Evolutionary conservation across 2,888 invertebrate species (phyloP).

Genomic region (Leptogaster cylindrica): DNA sequence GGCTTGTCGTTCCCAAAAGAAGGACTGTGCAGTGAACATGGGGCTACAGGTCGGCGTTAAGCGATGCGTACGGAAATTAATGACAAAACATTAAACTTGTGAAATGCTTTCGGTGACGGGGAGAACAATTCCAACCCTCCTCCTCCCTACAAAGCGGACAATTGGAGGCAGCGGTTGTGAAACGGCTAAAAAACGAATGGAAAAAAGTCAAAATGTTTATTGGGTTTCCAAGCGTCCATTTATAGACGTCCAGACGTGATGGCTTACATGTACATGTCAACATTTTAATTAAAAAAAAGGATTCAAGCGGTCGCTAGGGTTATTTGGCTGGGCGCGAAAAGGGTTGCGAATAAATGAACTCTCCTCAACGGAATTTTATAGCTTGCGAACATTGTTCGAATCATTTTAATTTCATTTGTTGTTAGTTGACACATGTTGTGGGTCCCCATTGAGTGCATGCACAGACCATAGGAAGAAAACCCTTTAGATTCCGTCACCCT

Average conservation of each 20-base stretch:
- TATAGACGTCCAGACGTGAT: slow-evolving; percentile 39
- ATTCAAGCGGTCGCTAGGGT: no score
- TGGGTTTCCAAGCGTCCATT: slow-evolving; percentile 44
- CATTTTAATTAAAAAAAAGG: slow-evolving; percentile 63
- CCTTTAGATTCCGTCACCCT: slow-evolving; percentile 5
- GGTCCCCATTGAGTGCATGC: slow-evolving; percentile 13
- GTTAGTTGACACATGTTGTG: slow-evolving; percentile 46
- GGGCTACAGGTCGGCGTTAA: slow-evolving; percentile 17
- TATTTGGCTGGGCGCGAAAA: slow-evolving; percentile 25
- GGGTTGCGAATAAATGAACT: slow-evolving; percentile 47
- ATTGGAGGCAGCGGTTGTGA: slow-evolving; percentile 14
- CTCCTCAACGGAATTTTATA: slow-evolving; percentile 35
- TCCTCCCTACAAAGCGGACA: slow-evolving; percentile 5
- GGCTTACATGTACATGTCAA: slow-evolving; percentile 60
- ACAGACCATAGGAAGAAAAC: slow-evolving; percentile 7
- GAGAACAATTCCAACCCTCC: slow-evolving; percentile 16
- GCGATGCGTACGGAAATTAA: slow-evolving; percentile 45
- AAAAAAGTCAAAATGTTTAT: slow-evolving; percentile 43
- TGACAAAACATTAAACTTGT: slow-evolving; percentile 47
- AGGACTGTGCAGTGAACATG: neutral
- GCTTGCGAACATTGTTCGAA: slow-evolving; percentile 46
- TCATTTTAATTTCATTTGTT: slow-evolving; percentile 47
- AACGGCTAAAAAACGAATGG: slow-evolving; percentile 20
- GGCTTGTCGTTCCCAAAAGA: slow-evolving; percentile 7
- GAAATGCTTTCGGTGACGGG: slow-evolving; percentile 15